A percentile compares a stretch with the other conserved stretches of the same genome.
Evolutionary conservation across 2,113 vertebrate species (phyloP).

Genomic region (Etheostoma spectabile): DNA sequence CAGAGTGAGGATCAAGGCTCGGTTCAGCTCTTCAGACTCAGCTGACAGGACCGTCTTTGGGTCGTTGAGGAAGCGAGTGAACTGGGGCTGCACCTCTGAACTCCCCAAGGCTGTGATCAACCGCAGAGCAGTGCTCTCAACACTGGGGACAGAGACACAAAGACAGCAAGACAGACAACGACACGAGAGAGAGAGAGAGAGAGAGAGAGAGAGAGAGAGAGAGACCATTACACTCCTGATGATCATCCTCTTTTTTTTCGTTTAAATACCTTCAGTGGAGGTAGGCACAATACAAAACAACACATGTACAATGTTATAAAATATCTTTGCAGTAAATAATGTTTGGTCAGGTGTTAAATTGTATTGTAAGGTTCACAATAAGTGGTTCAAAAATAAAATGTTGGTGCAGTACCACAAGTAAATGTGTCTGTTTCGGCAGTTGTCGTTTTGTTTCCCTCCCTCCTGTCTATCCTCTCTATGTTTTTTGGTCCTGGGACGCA

Average conservation of each 20-base stretch:
- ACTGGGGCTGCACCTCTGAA: conserved; percentile 97
- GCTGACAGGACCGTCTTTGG: conserved; percentile 97
- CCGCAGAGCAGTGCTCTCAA: conserved; percentile 96
- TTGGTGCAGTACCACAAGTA: too few species aligned
- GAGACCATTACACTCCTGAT: not conserved
- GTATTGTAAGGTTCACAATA: not conserved
- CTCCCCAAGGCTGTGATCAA: conserved; percentile 97
- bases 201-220: not conserved
- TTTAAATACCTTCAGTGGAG: not conserved
- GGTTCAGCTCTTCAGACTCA: conserved; percentile 97
- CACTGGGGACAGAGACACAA: conserved; percentile 80
- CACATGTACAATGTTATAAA: not conserved
- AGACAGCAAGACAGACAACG: not conserved
- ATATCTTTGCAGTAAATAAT: not conserved
- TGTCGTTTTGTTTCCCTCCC: too few species aligned
- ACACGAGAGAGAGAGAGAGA: not conserved
- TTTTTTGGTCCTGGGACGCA: too few species aligned
- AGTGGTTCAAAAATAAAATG: too few species aligned
- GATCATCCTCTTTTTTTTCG: not conserved
- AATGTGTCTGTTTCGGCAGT: too few species aligned
- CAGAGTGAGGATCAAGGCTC: conserved; percentile 95
- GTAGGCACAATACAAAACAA: not conserved
- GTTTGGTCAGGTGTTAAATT: not conserved
- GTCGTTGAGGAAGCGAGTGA: conserved; percentile 97
- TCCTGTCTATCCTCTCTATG: too few species aligned